Evolutionary conservation across 1,140 invertebrate species (phyloP), one percentile per base, ranked within the genome.

Genomic region (Pachypeltis micranthus): DNA sequence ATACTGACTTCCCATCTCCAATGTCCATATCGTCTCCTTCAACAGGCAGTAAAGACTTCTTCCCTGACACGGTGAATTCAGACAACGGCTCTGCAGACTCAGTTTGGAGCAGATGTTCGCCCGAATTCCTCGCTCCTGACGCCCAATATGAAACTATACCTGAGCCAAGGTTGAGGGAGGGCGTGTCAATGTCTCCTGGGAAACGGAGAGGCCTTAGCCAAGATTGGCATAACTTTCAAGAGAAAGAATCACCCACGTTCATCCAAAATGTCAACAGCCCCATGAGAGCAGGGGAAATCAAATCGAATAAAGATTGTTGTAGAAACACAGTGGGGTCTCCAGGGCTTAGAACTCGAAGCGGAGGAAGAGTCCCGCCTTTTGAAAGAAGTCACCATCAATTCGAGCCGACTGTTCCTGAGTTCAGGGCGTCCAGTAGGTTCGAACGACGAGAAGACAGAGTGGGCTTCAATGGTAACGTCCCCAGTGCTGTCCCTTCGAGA

Each of bases 91-190:
- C 59, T 23, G 51, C 60, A 19, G 62, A 65, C 39, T 65, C 66
- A 25, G 64, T 62, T 14, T 66, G 67, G 64, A 63, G 60, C 56
- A 60, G 63, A 21, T 62, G 64, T 44, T 64, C 67, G n/a, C 62
- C 64, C 1, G 60, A 64, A 19, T 81, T 81, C 63, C 66, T 81
- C 10, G 79, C 81, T 1, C 81, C 81, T 0, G 81, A 83, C 67
- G 80, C 81, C 2, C 81, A 83, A 63, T 84, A 84, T 66, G 81
- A 83, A 67, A 75, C 82, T 0, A 81, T 83, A 29, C 77, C 66
- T 1, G 66, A 67, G 24, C 63, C 59, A 19, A 54, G 57, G 19
- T 26, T 54, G 3, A 29, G 29, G 19, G 28, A 56, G 14, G 23
- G 28, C 7, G 23, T 24, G 27, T 12, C 7, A 58, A 29, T 29